Evolutionary conservation across 1,140 invertebrate species (phyloP), one percentile per base, ranked within the genome.

Genomic region (Drosophila dunni): DNA sequence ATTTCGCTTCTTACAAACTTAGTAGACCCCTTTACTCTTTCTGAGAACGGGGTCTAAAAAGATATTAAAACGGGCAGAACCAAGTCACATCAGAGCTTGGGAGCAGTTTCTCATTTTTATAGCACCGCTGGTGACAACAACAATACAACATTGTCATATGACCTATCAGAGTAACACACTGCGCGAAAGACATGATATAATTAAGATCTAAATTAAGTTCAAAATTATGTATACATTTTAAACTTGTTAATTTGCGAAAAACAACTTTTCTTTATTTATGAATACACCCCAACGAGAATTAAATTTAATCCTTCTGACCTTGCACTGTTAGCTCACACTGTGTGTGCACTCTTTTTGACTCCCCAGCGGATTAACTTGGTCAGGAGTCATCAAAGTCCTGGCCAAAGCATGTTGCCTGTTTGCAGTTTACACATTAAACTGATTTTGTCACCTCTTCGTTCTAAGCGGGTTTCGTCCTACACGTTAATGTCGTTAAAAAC

Each of bases 81-180:
- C 56, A 20, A 72, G 54, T 68, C 46, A 58, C 46, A 53, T 20
- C 46, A 58, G 33, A 56, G 17, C 13, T 17, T 9, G 20, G 17
- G 42, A 45, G 7, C 48, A 67, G 70, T 73, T 73, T 54, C 38
- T 67, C 46, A 67, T 67, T 67, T 72, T 67, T 54, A 67, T 42
- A 51, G 54, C 38, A 48, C 8, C 46, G 38, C n/a, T 33, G 44
- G 42, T 53, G 54, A 66, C 63, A 63, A n/a, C 9, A 46, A 45
- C 33, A 54, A n/a, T 11, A 62, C 29, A 61, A 13, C 36, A 11
- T 54, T 33, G 45, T 45, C 70, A 73, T 20, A 36, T 54, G 64
- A 54, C 56, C 70, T 64, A 40, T 10, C 54, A 20, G 13, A 44
- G 48, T 51, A 38, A n/a, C 58, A 34, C 69, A 72, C 63, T 15